Conservation (phyloP, 2,113 vertebrate species). For the Lepus timidus region DNA sequence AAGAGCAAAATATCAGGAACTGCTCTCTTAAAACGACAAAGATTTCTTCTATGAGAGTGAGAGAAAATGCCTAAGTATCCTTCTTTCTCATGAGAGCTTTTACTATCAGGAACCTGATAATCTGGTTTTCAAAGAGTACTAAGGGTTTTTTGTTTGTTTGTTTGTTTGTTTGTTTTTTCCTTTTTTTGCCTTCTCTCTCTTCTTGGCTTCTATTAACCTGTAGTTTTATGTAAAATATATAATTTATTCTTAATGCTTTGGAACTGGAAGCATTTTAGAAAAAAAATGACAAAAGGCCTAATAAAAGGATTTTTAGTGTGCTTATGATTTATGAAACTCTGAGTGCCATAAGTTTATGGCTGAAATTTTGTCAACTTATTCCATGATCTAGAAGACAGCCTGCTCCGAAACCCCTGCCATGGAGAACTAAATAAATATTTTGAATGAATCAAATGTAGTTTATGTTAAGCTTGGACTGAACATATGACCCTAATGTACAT, state of each 20-base stretch:
- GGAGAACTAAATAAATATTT: neutral
- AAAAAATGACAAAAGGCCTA: neutral
- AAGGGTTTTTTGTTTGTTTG: neutral
- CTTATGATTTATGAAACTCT: neutral
- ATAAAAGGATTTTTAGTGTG: neutral
- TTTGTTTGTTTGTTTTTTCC: neutral
- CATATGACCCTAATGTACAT: neutral
- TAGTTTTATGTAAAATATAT: neutral
- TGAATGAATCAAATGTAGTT: neutral
- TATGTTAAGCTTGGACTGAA: neutral
- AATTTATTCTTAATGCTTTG: neutral
- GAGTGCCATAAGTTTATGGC: neutral
- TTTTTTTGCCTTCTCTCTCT: neutral
- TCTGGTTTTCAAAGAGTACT: neutral
- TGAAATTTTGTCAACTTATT: neutral
- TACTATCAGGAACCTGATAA: neutral
- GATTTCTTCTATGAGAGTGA: neutral
- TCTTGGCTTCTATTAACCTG: neutral
- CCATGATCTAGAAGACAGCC: neutral
- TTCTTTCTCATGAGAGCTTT: neutral
- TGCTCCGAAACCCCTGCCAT: neutral
- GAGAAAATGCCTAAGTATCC: neutral
- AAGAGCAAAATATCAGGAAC: slow-evolving; percentile 1
- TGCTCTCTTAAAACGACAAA: neutral
- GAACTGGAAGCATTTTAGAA: neutral